Percentiles rank a stretch among this genome's conserved stretches.
phyloP scores from a whole-genome alignment of 2,113 vertebrate genomes.

The Corapipo altera region DNA sequence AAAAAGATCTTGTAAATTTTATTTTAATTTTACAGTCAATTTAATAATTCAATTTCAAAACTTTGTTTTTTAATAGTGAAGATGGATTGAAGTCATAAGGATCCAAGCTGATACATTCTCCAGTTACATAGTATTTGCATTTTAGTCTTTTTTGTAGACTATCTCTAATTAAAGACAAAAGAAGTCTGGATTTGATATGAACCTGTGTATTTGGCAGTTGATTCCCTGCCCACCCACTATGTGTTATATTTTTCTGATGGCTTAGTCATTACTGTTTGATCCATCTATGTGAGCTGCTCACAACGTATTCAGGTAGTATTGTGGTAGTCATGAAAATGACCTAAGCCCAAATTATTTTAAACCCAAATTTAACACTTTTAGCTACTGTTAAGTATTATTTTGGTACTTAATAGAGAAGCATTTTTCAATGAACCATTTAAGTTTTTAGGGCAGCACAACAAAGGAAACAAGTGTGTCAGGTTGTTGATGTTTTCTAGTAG shows the following conservation, averaged over 20 bases:
- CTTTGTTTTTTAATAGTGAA: neutral
- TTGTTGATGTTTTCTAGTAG: neutral
- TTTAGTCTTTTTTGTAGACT: neutral
- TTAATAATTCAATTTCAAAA: neutral
- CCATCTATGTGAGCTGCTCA: neutral
- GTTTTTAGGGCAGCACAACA: neutral
- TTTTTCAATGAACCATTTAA: neutral
- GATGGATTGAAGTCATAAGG: neutral
- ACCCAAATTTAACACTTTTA: neutral
- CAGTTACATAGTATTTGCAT: neutral
- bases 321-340: neutral
- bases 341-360: neutral
- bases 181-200: neutral
- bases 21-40: neutral
- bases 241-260: neutral
- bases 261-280: neutral
- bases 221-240: rapidly evolving
- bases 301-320: neutral
- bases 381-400: neutral
- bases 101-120: neutral
- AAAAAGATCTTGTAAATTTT: neutral
- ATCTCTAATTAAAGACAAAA: neutral
- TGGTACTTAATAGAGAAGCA: neutral
- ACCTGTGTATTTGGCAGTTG: neutral
- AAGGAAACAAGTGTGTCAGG: neutral